Conservation (phyloP, 2,113 vertebrate species). For the Axis porcinus region DNA sequence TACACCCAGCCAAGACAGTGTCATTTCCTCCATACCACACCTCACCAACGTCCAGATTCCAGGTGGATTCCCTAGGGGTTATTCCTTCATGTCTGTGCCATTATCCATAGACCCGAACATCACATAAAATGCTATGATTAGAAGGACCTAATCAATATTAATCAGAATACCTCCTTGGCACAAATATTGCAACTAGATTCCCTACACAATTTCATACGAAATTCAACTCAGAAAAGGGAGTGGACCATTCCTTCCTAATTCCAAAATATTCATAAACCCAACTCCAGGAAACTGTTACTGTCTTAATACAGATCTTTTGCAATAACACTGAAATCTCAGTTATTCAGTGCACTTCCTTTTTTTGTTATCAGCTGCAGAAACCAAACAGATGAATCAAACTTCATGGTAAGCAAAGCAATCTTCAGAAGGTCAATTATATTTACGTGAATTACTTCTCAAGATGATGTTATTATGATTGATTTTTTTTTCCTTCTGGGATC, state of each 20-base stretch:
- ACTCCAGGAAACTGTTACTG: not conserved
- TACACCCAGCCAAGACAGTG: not conserved
- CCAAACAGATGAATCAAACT: not conserved
- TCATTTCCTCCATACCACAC: not conserved
- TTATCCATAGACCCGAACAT: not conserved
- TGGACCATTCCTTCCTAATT: not conserved
- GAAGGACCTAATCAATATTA: not conserved
- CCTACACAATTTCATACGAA: not conserved
- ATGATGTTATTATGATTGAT: not conserved
- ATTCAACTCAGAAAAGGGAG: not conserved
- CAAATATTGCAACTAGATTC: not conserved
- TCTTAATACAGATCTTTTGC: not conserved
- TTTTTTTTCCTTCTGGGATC: not conserved
- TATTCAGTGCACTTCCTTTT: not conserved
- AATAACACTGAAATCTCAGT: not conserved
- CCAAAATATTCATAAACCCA: not conserved
- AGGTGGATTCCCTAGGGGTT: not conserved
- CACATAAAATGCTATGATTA: not conserved
- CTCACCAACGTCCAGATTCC: not conserved
- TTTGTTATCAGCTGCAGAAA: not conserved
- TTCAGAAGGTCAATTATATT: not conserved
- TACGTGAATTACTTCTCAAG: not conserved
- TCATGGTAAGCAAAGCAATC: not conserved
- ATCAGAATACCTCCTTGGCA: not conserved
- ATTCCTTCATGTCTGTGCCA: not conserved